These are phyloP conservation scores for Cochlearius cochlearius DNA, from an alignment of 2,113 vertebrate species.

Conservation along the genomic window DNA sequence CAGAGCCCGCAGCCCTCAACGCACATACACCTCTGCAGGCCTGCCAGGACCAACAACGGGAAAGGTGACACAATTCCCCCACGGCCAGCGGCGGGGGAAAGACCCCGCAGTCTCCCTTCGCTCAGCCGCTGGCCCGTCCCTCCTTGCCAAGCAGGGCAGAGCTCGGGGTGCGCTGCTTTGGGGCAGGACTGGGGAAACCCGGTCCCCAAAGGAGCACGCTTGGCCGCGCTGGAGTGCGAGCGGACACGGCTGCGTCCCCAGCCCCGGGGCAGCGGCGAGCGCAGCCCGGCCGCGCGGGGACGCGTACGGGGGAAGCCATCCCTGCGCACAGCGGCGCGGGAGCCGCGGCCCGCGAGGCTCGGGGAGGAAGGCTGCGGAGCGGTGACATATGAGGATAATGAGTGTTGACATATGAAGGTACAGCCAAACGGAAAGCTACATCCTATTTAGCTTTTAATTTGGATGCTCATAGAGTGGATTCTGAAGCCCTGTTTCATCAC, in stretches of 20 bases:
- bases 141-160: neutral
- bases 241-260: neutral
- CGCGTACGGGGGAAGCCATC: neutral
- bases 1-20: neutral
- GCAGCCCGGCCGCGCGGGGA: neutral
- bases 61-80: neutral
- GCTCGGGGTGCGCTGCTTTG: neutral
- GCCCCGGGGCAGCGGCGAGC: neutral
- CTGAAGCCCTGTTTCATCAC: slow-evolving; percentile 56
- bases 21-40: neutral
- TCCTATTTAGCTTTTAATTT: slow-evolving; percentile 84
- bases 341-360: neutral
- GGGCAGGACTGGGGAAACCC: neutral
- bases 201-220: neutral
- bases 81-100: rapidly evolving
- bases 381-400: slow-evolving; percentile 69
- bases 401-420: slow-evolving; percentile 72
- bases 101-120: rapidly evolving
- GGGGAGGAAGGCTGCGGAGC: neutral
- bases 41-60: neutral
- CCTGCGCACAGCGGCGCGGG: neutral
- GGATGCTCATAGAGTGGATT: slow-evolving; percentile 73
- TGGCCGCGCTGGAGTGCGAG: neutral
- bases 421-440: slow-evolving; percentile 77
- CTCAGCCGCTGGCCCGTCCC: neutral